A percentile compares a stretch with the other conserved stretches of the same genome.
These are phyloP conservation scores for Syrista parreyssii DNA, from an alignment of 2,888 invertebrate genomes.

Conservation along the genomic window DNA sequence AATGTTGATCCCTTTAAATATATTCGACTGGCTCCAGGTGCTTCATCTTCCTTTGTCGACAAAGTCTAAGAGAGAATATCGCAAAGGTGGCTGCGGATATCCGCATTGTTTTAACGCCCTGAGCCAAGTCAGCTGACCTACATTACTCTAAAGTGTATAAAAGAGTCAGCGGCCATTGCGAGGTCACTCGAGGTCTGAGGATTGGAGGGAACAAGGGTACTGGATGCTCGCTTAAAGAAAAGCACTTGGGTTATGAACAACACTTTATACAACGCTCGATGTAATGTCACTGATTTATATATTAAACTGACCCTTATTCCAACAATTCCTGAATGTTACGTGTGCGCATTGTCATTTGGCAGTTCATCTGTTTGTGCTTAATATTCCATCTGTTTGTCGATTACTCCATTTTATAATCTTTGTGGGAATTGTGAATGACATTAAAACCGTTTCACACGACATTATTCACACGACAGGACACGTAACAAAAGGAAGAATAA, in stretches of 20 bases:
- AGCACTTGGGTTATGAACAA: slow-evolving; percentile 32
- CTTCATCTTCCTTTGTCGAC: neutral
- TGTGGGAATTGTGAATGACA: neutral
- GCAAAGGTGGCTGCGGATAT: slow-evolving; percentile 37
- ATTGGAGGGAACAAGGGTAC: neutral
- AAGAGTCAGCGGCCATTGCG: slow-evolving; percentile 8
- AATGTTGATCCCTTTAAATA: neutral
- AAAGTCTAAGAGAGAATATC: neutral
- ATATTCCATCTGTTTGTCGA: neutral
- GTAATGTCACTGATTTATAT: neutral
- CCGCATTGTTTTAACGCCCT: slow-evolving; percentile 54
- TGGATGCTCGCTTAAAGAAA: slow-evolving; percentile 38
- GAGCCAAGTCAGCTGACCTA: slow-evolving; percentile 58
- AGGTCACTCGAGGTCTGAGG: neutral
- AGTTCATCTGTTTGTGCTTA: neutral
- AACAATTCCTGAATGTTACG: neutral
- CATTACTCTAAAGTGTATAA: slow-evolving; percentile 34
- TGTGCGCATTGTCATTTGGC: neutral
- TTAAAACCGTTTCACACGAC: neutral
- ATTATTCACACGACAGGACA: neutral
- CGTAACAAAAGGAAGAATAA: neutral
- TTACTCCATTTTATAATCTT: neutral
- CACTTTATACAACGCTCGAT: neutral
- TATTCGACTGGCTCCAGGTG: neutral
- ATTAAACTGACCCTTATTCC: neutral